Conservation (phyloP, 2,888 invertebrate species). For the Imbricaverruca yamaguchii region DNA sequence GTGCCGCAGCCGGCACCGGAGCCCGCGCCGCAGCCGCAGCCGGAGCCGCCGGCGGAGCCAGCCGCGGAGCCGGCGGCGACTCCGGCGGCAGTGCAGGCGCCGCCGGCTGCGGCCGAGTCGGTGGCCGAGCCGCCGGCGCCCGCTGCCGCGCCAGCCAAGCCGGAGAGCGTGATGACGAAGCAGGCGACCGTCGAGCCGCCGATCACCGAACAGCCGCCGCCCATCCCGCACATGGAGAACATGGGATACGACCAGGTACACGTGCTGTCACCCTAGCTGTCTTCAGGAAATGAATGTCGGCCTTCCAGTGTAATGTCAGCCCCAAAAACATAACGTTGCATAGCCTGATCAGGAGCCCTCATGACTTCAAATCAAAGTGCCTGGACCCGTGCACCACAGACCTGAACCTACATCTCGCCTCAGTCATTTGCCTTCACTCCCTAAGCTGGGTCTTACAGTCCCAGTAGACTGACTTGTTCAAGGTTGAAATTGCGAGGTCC, state of each 20-base stretch:
- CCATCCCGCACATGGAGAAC: constrained; percentile 28
- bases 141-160: not conserved
- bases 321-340: too few species aligned
- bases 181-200: constrained; percentile 14
- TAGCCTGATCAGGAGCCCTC: too few species aligned
- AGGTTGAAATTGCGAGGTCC: too few species aligned
- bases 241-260: constrained; percentile 26
- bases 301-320: too few species aligned
- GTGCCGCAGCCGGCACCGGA: constrained; percentile 33
- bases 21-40: constrained; percentile 32
- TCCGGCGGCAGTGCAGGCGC: constrained; percentile 43
- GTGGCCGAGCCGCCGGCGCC: not conserved
- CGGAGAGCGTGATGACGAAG: constrained; percentile 4
- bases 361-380: too few species aligned
- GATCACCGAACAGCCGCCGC: constrained; percentile 26
- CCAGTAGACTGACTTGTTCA: too few species aligned
- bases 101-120: not conserved
- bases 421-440: too few species aligned
- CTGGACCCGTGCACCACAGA: too few species aligned
- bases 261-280: too few species aligned
- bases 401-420: too few species aligned
- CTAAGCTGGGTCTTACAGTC: too few species aligned
- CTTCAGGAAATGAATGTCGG: too few species aligned
- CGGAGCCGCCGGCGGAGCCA: constrained; percentile 26
- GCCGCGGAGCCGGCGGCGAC: constrained; percentile 35